Evolutionary conservation across 1,140 invertebrate genomes (phyloP).

Genomic region (Periplaneta americana): DNA sequence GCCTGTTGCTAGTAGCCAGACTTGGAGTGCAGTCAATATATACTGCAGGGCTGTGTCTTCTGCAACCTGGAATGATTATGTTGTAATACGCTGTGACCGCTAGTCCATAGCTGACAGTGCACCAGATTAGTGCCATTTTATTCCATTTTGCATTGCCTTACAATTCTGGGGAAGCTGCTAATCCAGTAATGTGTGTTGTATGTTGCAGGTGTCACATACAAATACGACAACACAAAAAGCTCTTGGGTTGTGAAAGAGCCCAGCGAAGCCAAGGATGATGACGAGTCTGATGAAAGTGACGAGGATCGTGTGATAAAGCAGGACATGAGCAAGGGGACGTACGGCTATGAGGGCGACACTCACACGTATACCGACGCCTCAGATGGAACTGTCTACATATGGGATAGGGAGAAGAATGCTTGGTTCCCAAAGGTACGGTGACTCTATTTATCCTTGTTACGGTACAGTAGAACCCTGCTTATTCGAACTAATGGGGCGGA

Average conservation of each 20-base stretch:
- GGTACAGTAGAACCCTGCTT: no score
- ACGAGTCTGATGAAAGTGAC: slow-evolving; percentile 35
- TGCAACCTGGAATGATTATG: no score
- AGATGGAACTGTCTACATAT: slow-evolving; percentile 87
- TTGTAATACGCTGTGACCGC: no score
- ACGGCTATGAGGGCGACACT: slow-evolving; percentile 70
- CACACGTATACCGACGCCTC: slow-evolving; percentile 74
- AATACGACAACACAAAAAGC: slow-evolving; percentile 43
- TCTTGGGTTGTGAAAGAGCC: slow-evolving; percentile 50
- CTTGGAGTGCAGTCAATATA: no score
- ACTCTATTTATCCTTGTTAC: slow-evolving; percentile 18
- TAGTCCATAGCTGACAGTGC: no score
- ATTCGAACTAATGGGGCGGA: no score
- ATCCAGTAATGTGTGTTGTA: neutral
- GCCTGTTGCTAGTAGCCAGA: no score
- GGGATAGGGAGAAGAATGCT: slow-evolving; percentile 83
- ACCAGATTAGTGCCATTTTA: neutral
- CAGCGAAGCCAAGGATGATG: slow-evolving; percentile 28
- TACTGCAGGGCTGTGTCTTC: no score
- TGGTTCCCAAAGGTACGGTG: slow-evolving; percentile 85
- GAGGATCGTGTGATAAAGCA: slow-evolving; percentile 29
- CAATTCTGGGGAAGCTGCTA: neutral
- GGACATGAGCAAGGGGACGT: slow-evolving; percentile 40
- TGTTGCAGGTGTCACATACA: slow-evolving; percentile 26
- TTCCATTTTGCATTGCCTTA: neutral